Evolutionary conservation across 2,113 vertebrate species (phyloP).

Genomic region (Actenoides lindsayi): DNA sequence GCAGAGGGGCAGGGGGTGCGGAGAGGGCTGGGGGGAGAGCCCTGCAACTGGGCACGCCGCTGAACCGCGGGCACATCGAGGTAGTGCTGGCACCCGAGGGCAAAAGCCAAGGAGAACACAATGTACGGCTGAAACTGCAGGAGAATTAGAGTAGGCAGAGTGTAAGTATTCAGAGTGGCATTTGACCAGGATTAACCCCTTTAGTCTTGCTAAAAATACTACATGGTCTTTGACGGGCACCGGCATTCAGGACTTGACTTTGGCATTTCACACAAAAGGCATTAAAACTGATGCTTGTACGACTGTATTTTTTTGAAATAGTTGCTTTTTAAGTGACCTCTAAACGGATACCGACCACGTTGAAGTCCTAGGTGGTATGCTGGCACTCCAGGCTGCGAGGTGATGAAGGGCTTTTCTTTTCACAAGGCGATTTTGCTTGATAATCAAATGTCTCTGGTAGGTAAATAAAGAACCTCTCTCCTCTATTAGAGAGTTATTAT

Average conservation of each 20-base stretch:
- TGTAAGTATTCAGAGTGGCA: conserved; percentile 16
- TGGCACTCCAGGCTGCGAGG: conserved; percentile 55
- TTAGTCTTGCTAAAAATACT: conserved; percentile 46
- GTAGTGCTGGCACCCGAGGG: not conserved
- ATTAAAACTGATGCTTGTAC: not conserved
- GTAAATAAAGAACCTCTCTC: conserved; percentile 65
- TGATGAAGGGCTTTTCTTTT: conserved; percentile 72
- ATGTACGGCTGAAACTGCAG: not conserved
- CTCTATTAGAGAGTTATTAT: conserved; percentile 55
- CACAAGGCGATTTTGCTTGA: conserved; percentile 60
- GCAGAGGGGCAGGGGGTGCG: too few species aligned
- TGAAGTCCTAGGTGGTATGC: conserved; percentile 64
- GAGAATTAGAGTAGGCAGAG: conserved; percentile 7
- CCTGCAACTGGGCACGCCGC: accelerated
- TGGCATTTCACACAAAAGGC: conserved; percentile 20
- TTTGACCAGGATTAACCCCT: conserved; percentile 50
- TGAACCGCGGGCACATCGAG: not conserved
- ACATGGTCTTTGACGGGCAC: not conserved
- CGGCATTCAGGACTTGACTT: not conserved
- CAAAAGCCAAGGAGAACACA: conserved; percentile 21
- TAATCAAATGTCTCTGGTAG: conserved; percentile 72
- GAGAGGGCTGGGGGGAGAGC: not conserved
- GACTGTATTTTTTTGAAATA: not conserved
- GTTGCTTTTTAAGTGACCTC: conserved; percentile 49
- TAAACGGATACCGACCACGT: conserved; percentile 1